These are phyloP conservation scores for Dicyrtomina minuta DNA, from an alignment of 2,888 invertebrate species.

Conservation along the genomic window DNA sequence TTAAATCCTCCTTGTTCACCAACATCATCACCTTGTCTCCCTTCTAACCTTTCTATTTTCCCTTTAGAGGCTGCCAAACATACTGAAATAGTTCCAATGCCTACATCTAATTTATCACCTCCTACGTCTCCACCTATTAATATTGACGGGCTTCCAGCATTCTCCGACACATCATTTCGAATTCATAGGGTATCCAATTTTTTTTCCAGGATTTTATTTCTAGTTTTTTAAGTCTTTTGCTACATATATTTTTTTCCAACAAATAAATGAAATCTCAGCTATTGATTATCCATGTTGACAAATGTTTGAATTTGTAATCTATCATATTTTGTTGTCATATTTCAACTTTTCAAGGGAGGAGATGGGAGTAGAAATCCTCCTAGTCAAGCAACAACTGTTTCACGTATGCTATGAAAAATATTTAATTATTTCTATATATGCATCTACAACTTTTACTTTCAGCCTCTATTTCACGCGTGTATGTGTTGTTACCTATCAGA, in stretches of 20 bases:
- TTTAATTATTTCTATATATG: neutral
- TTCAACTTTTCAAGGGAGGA: no score
- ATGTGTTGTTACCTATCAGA: no score
- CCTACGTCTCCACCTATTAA: neutral
- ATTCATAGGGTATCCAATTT: constrained; percentile 3
- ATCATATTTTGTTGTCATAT: neutral
- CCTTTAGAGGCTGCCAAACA: neutral
- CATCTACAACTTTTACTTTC: no score
- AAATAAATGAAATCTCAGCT: no score
- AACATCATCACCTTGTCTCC: constrained; percentile 14
- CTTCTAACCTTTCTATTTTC: constrained; percentile 9
- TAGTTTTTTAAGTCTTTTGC: neutral
- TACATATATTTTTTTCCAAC: neutral
- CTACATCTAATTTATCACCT: neutral
- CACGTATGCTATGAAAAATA: neutral
- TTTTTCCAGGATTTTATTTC: neutral
- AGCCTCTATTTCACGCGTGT: no score
- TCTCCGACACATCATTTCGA: neutral
- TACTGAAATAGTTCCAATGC: no score
- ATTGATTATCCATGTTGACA: no score
- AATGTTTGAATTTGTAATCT: neutral
- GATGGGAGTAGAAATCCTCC: neutral
- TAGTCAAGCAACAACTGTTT: no score
- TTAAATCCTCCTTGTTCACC: constrained; percentile 24
- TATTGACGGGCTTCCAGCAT: neutral